These are phyloP conservation scores for Centropristis striata DNA, from an alignment of 2,113 vertebrate genomes.

Conservation along the genomic window DNA sequence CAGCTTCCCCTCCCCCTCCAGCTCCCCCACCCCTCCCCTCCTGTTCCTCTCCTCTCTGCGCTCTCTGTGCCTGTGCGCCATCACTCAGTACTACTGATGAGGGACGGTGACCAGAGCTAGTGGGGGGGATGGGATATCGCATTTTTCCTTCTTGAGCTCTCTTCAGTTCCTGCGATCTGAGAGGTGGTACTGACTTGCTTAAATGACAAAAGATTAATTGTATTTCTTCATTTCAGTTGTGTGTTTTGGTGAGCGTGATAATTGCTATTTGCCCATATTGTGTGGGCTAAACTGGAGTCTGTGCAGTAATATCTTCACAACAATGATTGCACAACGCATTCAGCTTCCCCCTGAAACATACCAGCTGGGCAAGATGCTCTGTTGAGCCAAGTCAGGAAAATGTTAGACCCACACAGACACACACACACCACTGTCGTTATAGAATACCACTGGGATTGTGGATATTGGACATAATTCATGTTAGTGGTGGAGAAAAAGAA, in stretches of 20 bases:
- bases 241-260: slow-evolving; percentile 28
- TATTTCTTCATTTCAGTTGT: slow-evolving; percentile 18
- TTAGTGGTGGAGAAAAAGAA: slow-evolving; percentile 25
- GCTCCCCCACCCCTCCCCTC: slow-evolving; percentile 35
- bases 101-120: slow-evolving; percentile 64
- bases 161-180: slow-evolving; percentile 31
- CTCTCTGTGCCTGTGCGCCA: slow-evolving; percentile 74
- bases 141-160: slow-evolving; percentile 47
- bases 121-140: slow-evolving; percentile 66
- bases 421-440: slow-evolving; percentile 16
- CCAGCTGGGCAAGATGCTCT: slow-evolving; percentile 44
- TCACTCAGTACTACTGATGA: slow-evolving; percentile 81
- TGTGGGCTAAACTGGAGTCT: slow-evolving; percentile 35
- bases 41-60: slow-evolving; percentile 59
- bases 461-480: slow-evolving; percentile 25
- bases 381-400: slow-evolving; percentile 40
- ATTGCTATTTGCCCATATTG: slow-evolving; percentile 24
- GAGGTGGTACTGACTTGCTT: background rate
- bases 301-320: slow-evolving; percentile 63
- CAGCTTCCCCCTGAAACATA: slow-evolving; percentile 51
- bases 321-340: slow-evolving; percentile 75
- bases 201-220: background rate
- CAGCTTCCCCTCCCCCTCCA: slow-evolving; percentile 69
- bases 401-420: slow-evolving; percentile 36
- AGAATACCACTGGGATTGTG: slow-evolving; percentile 25